Base-by-base conservation (phyloP, 2,888 invertebrate genomes). In the Athalia circularis region DNA sequence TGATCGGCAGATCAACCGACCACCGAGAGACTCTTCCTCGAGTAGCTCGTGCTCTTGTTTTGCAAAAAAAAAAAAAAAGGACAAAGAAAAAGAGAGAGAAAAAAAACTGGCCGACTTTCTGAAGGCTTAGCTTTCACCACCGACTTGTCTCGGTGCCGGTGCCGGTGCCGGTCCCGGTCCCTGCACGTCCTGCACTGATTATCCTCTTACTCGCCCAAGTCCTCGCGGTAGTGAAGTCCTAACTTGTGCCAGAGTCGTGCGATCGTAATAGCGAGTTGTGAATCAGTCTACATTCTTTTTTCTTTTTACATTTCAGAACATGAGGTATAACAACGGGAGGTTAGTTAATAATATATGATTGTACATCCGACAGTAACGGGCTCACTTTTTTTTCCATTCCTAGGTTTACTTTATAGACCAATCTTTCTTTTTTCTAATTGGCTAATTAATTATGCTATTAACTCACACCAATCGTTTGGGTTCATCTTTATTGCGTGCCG, bases 121-220 rank as follows among this genome's bases (percentile, higher is more conserved):
- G 86, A 82, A 83, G 85, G 84, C 84, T 82, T 85, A 86, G 86
- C 87, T 87, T 87, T 87, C 87, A 88, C 87, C 86, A 83, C 84
- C 84, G 62, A 9, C 83, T 50, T 82, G 87, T 86, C 85, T 86
- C 88, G 87, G 88, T 87, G 87, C 87, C 84, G 72, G 57, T 59
- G 57, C 59, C 13, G 68, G 72, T 72, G 47, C 52, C 83, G 83
- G 88, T 87, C 85, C 88, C 88, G 88, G 89, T 87, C 87, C 88
- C 85, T 90, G 89, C 87, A 88, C 87, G 89, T 89, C 87, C 88
- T 86, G 89, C 89, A 89, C 89, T 89, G 88, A 89, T 89, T 89
- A 87, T 88, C 86, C 82, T 75, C 54, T 64, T 64, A 62, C 52
- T 64, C 75, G 29, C 29, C 29, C 29, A 29, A 29, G 29, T 29